Evolutionary conservation across 2,797 vertebrate species (phyloP), one percentile per base, ranked within the genome.

Genomic region (Pyrrhura leucotis): DNA sequence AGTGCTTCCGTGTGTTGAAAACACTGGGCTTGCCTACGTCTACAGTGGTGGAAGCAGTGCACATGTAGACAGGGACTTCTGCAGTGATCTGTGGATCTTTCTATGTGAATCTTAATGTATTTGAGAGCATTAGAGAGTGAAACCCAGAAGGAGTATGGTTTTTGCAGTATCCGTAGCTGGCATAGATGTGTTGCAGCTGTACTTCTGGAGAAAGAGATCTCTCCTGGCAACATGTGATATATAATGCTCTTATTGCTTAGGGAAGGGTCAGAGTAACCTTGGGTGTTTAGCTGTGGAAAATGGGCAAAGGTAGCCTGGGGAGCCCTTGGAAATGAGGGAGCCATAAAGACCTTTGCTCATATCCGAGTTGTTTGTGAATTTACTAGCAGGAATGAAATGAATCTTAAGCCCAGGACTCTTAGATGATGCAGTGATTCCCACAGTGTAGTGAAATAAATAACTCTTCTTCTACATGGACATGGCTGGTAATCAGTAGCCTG

Each of bases 401-500:
- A 71, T 86, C 59, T 69, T 50, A 73, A 85, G 59, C 42, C 59
- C 39, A 39, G 50, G 47, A 78, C 84, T 86, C 76, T 75, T 21
- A 26, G 82, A 85, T 87, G 53, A 76, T 88, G 72, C 50, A 56
- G 89, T 56, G 56, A 25, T 39, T 61, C 80, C 71, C 50, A 33
- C 17, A 48, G 44, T 18, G 33, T 93, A 77, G 66, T 87, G 91
- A 80, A 95, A 84, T 69, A 67, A 69, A 81, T 86, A 90, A 93
- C 91, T 75, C 68, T 84, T 94, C 73, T 94, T 90, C 90, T 54
- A 47, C 80, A 67, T 91, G 85, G 73, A 73, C 0, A 0, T 66
- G n/a, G 39, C 48, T 93, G 48, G 28, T 78, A 19, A 37, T 68
- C 48, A 72, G 62, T 9, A 56, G 45, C 48, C 79, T 87, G 69